Evolutionary conservation across 2,113 vertebrate species (phyloP).

Genomic region (Ceuthmochares aereus): DNA sequence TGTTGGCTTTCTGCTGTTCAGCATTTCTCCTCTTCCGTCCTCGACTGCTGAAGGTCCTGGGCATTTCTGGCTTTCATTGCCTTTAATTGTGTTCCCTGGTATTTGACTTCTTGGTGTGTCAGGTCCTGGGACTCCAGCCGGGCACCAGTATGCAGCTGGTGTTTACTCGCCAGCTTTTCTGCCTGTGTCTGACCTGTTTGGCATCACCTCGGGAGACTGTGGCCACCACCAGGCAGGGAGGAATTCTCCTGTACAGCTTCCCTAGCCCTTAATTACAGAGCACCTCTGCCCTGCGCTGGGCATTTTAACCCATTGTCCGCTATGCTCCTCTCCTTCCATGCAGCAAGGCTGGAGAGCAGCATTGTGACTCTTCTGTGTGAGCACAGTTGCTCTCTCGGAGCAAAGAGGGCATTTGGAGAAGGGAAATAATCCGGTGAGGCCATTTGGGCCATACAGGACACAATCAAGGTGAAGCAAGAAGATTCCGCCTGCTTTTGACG

Average conservation of each 20-base stretch:
- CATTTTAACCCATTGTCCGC: background rate
- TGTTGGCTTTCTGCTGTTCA: background rate
- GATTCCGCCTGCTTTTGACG: rapidly evolving
- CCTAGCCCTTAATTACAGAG: background rate
- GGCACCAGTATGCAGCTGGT: background rate
- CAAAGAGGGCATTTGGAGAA: background rate
- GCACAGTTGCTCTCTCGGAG: background rate
- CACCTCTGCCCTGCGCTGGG: rapidly evolving
- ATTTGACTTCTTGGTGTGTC: background rate
- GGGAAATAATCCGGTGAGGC: background rate
- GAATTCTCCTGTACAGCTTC: background rate
- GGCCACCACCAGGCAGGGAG: background rate
- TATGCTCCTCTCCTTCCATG: background rate
- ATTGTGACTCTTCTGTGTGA: rapidly evolving
- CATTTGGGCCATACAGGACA: background rate
- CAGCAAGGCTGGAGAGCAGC: background rate
- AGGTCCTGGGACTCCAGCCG: background rate
- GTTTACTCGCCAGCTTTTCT: background rate
- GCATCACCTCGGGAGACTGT: background rate
- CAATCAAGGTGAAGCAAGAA: background rate
- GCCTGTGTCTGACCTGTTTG: background rate
- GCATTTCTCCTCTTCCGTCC: background rate
- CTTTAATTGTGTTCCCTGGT: background rate
- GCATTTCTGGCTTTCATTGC: background rate
- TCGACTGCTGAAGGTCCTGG: rapidly evolving